Evolutionary conservation across 2,113 vertebrate genomes (phyloP).

Genomic region (Tetrax tetrax): DNA sequence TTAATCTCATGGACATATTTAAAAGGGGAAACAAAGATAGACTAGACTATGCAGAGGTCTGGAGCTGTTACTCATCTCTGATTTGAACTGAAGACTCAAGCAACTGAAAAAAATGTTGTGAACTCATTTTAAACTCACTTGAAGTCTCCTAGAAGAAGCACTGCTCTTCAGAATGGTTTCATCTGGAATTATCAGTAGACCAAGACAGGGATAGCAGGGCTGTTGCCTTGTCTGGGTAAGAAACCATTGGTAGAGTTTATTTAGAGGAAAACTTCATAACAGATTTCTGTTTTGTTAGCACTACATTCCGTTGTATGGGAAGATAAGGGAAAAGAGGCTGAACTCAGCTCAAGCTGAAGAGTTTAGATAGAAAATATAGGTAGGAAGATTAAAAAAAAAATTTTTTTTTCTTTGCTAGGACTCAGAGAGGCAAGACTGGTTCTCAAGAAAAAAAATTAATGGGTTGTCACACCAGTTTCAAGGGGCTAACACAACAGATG

Average conservation of each 20-base stretch:
- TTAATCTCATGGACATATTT: not conserved
- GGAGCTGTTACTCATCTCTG: not conserved
- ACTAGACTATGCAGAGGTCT: not conserved
- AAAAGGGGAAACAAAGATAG: not conserved
- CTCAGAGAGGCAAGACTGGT: not conserved
- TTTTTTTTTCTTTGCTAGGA: not conserved
- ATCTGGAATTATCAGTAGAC: not conserved
- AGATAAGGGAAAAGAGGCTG: not conserved
- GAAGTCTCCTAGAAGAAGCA: not conserved
- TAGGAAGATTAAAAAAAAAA: not conserved
- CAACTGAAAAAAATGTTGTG: not conserved
- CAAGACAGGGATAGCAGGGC: not conserved
- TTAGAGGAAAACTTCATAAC: not conserved
- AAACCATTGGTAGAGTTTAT: not conserved
- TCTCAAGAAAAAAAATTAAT: not conserved
- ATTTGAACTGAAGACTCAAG: not conserved
- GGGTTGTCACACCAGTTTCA: not conserved
- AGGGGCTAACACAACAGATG: not conserved
- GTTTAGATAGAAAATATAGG: not conserved
- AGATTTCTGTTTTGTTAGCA: not conserved
- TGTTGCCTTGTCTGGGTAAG: not conserved
- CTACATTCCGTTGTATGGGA: not conserved
- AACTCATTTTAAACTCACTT: not conserved
- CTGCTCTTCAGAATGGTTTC: not conserved
- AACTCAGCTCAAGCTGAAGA: not conserved